A percentile compares a stretch with the other conserved stretches of the same genome.
These are phyloP conservation scores for Gymnoscopelus braueri DNA, from an alignment of 2,797 vertebrate genomes.

Conservation along the genomic window DNA sequence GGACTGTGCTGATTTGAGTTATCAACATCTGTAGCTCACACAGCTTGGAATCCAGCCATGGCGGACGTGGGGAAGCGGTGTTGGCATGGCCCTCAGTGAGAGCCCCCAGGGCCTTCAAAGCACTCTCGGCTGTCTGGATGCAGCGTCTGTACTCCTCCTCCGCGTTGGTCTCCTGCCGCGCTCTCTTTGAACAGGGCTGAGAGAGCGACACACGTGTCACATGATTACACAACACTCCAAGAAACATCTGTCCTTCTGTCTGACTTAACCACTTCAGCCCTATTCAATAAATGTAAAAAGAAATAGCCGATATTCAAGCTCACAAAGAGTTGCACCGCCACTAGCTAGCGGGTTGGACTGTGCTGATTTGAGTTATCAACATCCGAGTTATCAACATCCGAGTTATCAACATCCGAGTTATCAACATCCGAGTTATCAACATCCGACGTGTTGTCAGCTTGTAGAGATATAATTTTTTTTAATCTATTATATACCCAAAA, in stretches of 20 bases:
- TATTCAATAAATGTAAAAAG: not conserved
- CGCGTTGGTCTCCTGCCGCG: slow-evolving; percentile 72
- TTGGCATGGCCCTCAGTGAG: slow-evolving; percentile 53
- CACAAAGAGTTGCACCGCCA: not conserved
- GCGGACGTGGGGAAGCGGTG: slow-evolving; percentile 63
- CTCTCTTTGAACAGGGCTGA: slow-evolving; percentile 87
- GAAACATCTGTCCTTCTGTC: not conserved
- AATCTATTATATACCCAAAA: too few species aligned
- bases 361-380: slow-evolving; percentile 70
- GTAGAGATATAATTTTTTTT: not conserved
- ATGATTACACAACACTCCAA: not conserved
- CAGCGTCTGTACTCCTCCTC: slow-evolving; percentile 85
- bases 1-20: slow-evolving; percentile 56
- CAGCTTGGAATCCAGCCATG: slow-evolving; percentile 84
- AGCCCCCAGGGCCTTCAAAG: slow-evolving; percentile 82
- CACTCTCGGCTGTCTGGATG: slow-evolving; percentile 80
- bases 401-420: too few species aligned
- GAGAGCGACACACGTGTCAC: not conserved
- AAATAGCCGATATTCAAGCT: not conserved
- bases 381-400: too few species aligned
- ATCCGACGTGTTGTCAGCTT: not conserved
- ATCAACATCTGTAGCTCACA: slow-evolving; percentile 80
- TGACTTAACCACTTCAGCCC: not conserved
- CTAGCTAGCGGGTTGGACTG: slow-evolving; percentile 30
- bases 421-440: too few species aligned